Conservation (phyloP, 1,140 invertebrate species). For the Sminthurinus signatus region DNA sequence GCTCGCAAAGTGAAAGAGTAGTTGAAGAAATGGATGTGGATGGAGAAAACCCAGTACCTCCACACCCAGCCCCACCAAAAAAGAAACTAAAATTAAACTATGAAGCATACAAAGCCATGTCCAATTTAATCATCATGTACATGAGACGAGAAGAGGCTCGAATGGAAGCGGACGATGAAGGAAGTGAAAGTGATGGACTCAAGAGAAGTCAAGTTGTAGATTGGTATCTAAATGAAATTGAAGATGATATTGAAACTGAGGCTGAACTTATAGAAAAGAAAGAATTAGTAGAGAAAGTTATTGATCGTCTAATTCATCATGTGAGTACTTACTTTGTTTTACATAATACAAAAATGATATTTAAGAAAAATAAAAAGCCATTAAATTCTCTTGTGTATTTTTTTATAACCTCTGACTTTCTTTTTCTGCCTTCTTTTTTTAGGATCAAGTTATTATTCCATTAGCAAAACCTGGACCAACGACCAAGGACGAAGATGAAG, state of each 20-base stretch:
- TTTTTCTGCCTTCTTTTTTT: no score
- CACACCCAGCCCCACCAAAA: slow-evolving; percentile 50
- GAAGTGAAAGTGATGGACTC: slow-evolving; percentile 58
- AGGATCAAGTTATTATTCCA: slow-evolving; percentile 89
- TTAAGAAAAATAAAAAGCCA: no score
- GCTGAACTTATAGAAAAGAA: slow-evolving; percentile 85
- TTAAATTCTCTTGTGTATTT: no score
- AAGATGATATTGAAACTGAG: slow-evolving; percentile 78
- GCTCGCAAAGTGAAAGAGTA: slow-evolving; percentile 47
- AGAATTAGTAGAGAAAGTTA: slow-evolving; percentile 86
- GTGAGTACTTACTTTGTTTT: no score
- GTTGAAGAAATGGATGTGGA: slow-evolving; percentile 22
- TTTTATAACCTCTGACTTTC: no score
- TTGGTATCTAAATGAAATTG: slow-evolving; percentile 82
- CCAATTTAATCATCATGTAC: slow-evolving; percentile 82
- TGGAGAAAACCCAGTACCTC: no score
- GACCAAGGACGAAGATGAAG: slow-evolving; percentile 61
- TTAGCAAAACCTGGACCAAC: slow-evolving; percentile 58
- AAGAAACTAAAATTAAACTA: slow-evolving; percentile 86
- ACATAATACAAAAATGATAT: no score
- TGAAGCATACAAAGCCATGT: slow-evolving; percentile 88
- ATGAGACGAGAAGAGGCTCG: slow-evolving; percentile 76
- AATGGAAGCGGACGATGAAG: slow-evolving; percentile 51
- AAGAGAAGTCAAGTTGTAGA: slow-evolving; percentile 75
- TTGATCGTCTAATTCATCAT: slow-evolving; percentile 85